Percentiles rank a stretch among this genome's conserved stretches.
Conservation (phyloP, 2,113 vertebrate species). For the Labeo rohita region DNA sequence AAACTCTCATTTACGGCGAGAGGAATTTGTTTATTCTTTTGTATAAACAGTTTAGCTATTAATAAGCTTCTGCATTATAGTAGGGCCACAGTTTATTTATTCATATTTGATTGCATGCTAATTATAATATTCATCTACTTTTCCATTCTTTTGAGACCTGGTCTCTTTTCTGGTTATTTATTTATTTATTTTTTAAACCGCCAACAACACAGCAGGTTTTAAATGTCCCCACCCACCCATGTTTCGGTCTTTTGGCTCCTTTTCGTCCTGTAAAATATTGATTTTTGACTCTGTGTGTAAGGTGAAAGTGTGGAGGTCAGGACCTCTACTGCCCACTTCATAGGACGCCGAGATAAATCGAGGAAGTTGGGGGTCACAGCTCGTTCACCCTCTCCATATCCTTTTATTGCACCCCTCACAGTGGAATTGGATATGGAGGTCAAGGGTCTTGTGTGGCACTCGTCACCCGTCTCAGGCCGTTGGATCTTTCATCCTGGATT, state of each 20-base stretch:
- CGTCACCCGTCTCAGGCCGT: neutral
- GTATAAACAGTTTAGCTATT: slow-evolving; percentile 30
- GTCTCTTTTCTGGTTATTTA: neutral
- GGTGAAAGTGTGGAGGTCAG: slow-evolving; percentile 76
- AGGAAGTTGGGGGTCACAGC: slow-evolving; percentile 89
- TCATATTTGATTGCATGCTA: slow-evolving; percentile 7
- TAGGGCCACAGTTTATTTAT: slow-evolving; percentile 2
- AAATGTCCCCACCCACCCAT: slow-evolving; percentile 41
- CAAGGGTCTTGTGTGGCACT: neutral
- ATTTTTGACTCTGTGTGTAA: slow-evolving; percentile 77
- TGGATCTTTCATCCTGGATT: slow-evolving; percentile 20
- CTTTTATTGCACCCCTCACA: slow-evolving; percentile 87
- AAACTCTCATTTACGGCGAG: neutral
- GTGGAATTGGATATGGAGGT: slow-evolving; percentile 88
- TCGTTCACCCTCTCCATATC: slow-evolving; percentile 89
- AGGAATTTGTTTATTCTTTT: slow-evolving; percentile 36
- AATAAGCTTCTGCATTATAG: slow-evolving; percentile 30
- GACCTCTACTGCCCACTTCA: slow-evolving; percentile 71
- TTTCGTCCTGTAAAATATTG: slow-evolving; percentile 81
- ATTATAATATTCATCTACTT: slow-evolving; percentile 67
- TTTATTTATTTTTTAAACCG: neutral
- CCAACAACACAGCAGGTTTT: neutral
- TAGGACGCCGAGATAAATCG: slow-evolving; percentile 89
- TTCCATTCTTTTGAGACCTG: slow-evolving; percentile 56
- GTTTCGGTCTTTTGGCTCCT: slow-evolving; percentile 59